These are phyloP conservation scores for Aotus griseimembra DNA, from an alignment of 2,797 vertebrate genomes.

Conservation along the genomic window DNA sequence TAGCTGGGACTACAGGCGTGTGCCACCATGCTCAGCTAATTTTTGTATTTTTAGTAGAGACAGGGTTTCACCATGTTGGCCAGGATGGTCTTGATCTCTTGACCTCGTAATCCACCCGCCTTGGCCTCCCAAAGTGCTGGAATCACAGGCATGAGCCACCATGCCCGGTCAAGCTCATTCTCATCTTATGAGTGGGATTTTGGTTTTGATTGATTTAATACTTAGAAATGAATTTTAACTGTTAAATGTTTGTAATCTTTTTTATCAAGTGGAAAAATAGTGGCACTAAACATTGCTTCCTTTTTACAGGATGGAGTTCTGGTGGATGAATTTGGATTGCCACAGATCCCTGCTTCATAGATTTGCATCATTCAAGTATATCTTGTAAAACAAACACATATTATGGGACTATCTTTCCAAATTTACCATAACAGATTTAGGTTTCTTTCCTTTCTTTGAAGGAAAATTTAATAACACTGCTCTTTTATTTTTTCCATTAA, in stretches of 20 bases:
- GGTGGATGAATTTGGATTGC: constrained; percentile 98
- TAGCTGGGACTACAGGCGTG: no score
- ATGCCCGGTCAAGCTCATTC: neutral
- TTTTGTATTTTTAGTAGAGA: no score
- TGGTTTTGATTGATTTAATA: constrained; percentile 44
- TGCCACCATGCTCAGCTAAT: no score
- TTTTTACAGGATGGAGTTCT: constrained; percentile 93
- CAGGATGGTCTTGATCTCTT: no score
- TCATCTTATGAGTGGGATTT: constrained; percentile 40
- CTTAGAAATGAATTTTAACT: constrained; percentile 38
- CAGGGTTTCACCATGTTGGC: no score
- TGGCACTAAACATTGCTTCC: constrained; percentile 48
- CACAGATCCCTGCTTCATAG: constrained; percentile 98
- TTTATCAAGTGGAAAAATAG: neutral
- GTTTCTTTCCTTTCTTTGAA: constrained; percentile 78
- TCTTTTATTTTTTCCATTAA: constrained; percentile 82
- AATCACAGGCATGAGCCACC: no score
- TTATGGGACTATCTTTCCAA: constrained; percentile 85
- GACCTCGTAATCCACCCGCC: no score
- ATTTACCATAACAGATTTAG: constrained; percentile 81
- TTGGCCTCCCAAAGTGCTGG: no score
- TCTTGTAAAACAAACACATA: constrained; percentile 79
- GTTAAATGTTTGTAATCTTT: constrained; percentile 42
- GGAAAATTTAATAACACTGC: constrained; percentile 76
- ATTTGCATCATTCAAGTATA: constrained; percentile 61